Conservation (phyloP, 2,888 invertebrate genomes). For the Leucoma salicis region DNA sequence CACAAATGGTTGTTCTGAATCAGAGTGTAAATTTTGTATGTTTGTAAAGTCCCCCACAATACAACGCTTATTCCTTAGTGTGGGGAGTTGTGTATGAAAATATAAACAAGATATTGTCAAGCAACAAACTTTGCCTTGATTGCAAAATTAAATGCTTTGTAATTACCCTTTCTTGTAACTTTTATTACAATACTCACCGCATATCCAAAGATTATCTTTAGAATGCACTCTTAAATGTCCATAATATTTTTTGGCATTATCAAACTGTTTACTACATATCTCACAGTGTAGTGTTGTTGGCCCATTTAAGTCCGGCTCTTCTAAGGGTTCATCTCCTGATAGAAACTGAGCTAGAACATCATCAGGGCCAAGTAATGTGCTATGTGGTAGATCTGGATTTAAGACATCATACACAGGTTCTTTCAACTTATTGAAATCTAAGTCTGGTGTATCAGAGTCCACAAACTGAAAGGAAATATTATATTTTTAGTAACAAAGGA, state of each 20-base stretch:
- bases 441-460: constrained; percentile 55
- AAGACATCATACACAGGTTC: constrained; percentile 57
- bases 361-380: constrained; percentile 53
- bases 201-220: constrained; percentile 70
- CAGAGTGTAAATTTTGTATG: no score
- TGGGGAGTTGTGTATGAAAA: no score
- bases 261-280: constrained; percentile 71
- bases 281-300: constrained; percentile 72
- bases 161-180: not conserved
- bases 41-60: no score
- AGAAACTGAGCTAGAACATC: constrained; percentile 71
- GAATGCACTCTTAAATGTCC: constrained; percentile 74
- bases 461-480: constrained; percentile 50
- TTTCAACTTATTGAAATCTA: constrained; percentile 45
- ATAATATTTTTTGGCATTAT: constrained; percentile 74
- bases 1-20: no score
- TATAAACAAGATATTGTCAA: no score
- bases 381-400: constrained; percentile 49
- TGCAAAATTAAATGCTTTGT: no score
- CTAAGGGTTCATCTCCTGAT: constrained; percentile 64
- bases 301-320: constrained; percentile 71
- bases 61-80: no score
- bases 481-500: not conserved
- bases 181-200: constrained; percentile 51
- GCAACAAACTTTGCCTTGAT: no score